phyloP scores from a whole-genome alignment of 2,888 invertebrate species.

The Tuta absoluta region DNA sequence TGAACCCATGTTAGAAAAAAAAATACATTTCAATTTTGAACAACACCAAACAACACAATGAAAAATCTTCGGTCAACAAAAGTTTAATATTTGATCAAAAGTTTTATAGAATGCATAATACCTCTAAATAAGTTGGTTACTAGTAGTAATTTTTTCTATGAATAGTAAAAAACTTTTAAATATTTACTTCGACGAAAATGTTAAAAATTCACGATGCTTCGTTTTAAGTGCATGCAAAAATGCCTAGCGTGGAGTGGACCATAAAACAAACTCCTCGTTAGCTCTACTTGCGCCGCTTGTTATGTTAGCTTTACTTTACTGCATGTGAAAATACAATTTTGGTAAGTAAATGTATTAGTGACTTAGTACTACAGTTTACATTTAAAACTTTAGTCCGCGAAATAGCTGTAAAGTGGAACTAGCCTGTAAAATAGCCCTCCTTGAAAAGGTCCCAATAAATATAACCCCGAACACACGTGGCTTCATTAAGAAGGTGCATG shows the following conservation, averaged over 20 bases:
- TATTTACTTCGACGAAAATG: not conserved
- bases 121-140: not conserved
- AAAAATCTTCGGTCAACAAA: not conserved
- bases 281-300: not conserved
- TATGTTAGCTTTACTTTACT: too few species aligned
- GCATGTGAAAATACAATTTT: too few species aligned
- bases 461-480: not conserved
- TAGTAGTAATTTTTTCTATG: not conserved
- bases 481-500: constrained; percentile 27
- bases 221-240: constrained; percentile 16
- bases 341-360: too few species aligned
- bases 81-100: not conserved
- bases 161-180: not conserved
- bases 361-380: too few species aligned
- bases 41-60: too few species aligned
- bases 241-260: constrained; percentile 2
- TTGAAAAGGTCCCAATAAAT: not conserved
- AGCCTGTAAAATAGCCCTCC: too few species aligned
- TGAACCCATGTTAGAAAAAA: too few species aligned
- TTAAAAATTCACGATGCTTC: not conserved
- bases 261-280: constrained; percentile 1
- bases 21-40: too few species aligned
- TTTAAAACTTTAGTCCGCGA: too few species aligned
- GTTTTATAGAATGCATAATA: not conserved
- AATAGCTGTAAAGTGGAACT: too few species aligned